These are phyloP conservation scores for Coptotermes formosanus DNA, from an alignment of 1,140 invertebrate genomes.

Conservation along the genomic window DNA sequence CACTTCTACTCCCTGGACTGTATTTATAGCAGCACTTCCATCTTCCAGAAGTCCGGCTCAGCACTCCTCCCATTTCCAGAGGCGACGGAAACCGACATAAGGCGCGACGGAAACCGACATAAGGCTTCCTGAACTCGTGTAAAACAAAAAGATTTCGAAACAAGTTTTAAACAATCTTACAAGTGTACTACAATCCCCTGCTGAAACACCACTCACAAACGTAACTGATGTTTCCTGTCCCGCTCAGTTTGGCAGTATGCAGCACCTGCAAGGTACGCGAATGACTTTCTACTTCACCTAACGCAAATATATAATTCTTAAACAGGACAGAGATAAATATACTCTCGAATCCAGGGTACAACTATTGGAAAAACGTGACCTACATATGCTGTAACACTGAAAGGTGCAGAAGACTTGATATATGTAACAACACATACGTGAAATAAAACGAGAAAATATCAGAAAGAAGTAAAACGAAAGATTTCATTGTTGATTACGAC, in stretches of 20 bases:
- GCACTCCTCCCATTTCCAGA: background rate
- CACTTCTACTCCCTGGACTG: too few species aligned
- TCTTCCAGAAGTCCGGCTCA: too few species aligned
- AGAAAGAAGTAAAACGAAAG: too few species aligned
- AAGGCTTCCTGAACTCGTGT: background rate
- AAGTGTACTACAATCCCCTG: background rate
- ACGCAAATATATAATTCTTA: background rate
- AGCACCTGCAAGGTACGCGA: background rate
- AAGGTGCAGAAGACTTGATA: too few species aligned
- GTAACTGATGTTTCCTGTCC: background rate
- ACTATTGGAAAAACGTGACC: background rate
- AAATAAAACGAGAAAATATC: too few species aligned
- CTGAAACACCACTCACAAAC: too few species aligned
- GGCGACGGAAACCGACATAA: background rate
- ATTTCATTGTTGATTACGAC: too few species aligned
- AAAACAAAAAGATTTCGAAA: background rate
- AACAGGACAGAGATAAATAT: background rate
- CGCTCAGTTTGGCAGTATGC: background rate
- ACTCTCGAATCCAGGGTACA: background rate
- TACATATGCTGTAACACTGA: too few species aligned
- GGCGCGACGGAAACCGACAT: too few species aligned
- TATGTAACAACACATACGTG: too few species aligned
- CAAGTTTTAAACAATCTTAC: slow-evolving; percentile 9
- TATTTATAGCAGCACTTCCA: too few species aligned
- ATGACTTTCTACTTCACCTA: background rate